These are phyloP conservation scores for Apteryx mantelli DNA, from an alignment of 2,113 vertebrate genomes.

Conservation along the genomic window DNA sequence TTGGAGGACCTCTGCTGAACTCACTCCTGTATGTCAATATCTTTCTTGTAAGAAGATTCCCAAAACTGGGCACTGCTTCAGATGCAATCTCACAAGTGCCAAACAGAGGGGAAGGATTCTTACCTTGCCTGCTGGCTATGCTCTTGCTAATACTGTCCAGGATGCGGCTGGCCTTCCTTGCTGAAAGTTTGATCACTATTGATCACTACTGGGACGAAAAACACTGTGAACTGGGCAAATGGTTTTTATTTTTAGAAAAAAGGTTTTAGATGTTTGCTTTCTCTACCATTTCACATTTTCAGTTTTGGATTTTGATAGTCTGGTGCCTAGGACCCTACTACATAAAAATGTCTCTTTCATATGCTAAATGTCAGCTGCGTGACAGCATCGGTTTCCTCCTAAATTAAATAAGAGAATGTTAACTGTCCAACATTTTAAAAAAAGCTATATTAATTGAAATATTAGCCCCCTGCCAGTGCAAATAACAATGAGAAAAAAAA, in stretches of 20 bases:
- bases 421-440: background rate
- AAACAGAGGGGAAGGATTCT: background rate
- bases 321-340: background rate
- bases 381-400: background rate
- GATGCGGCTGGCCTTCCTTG: background rate
- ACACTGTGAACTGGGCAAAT: background rate
- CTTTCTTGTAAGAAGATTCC: background rate
- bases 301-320: background rate
- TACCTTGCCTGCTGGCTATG: background rate
- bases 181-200: background rate
- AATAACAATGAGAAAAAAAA: background rate
- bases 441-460: background rate
- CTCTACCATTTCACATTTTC: background rate
- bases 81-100: background rate
- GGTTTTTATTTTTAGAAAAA: background rate
- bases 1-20: background rate
- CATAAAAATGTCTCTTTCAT: background rate
- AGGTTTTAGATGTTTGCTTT: background rate
- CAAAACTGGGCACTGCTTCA: background rate
- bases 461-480: background rate
- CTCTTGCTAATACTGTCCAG: fast-evolving
- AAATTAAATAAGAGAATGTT: background rate
- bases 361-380: background rate
- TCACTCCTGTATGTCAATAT: background rate
- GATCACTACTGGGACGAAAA: background rate